phyloP scores from a whole-genome alignment of 2,888 invertebrate genomes.

The Lepetodrilus schrolli region DNA sequence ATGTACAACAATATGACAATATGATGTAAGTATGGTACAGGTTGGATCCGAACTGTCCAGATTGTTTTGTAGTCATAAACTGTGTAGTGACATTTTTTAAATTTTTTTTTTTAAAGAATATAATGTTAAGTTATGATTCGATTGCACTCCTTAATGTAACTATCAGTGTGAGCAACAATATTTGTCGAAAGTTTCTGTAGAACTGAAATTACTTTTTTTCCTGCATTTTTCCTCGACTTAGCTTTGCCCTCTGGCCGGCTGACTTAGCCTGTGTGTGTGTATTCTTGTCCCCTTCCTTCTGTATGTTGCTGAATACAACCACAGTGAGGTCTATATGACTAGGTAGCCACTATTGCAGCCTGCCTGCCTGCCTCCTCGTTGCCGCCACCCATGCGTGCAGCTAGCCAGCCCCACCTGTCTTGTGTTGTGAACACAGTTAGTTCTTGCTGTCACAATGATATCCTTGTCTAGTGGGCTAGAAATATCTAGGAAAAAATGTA shows the following conservation, averaged over 20 bases:
- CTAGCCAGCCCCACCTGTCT: constrained; percentile 24
- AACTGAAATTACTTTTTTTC: neutral
- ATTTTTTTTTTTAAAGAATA: constrained; percentile 1
- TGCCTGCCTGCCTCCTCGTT: constrained; percentile 5
- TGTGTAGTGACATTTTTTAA: constrained; percentile 11
- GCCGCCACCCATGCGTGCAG: neutral
- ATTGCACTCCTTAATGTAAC: constrained; percentile 19
- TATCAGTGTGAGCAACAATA: constrained; percentile 18
- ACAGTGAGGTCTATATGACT: constrained; percentile 17
- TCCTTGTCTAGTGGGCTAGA: constrained; percentile 39
- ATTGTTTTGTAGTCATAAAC: constrained; percentile 23
- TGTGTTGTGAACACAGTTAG: constrained; percentile 43
- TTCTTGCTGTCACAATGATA: constrained; percentile 36
- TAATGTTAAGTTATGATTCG: constrained; percentile 23
- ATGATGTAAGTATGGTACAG: constrained; percentile 27
- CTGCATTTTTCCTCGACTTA: constrained; percentile 6
- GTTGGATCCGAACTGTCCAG: constrained; percentile 22
- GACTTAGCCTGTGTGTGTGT: constrained; percentile 19
- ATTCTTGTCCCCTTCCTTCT: constrained; percentile 13
- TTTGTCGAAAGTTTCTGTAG: neutral
- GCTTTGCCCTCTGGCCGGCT: constrained; percentile 23
- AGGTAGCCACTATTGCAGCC: too few species aligned
- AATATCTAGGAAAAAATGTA: constrained; percentile 36
- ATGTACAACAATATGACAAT: constrained; percentile 26
- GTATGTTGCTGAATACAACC: constrained; percentile 25